Evolutionary conservation across 2,113 vertebrate species (phyloP).

Genomic region (Chaetops frenatus): DNA sequence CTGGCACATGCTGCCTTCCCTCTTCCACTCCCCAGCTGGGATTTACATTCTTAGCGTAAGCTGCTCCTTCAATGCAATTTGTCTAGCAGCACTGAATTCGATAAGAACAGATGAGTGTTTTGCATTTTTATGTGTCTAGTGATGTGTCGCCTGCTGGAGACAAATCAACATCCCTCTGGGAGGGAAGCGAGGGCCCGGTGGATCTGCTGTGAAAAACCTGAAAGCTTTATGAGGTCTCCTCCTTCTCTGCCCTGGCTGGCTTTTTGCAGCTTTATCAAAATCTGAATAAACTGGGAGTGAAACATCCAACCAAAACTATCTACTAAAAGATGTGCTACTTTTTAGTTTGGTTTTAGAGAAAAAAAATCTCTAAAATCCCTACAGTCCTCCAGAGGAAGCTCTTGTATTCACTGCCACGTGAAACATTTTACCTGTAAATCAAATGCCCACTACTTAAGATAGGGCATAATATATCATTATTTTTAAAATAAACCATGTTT

Average conservation of each 20-base stretch:
- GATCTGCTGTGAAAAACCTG: background rate
- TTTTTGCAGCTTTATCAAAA: background rate
- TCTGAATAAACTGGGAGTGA: background rate
- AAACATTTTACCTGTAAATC: background rate
- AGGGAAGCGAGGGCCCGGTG: background rate
- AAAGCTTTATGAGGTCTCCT: background rate
- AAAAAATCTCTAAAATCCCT: background rate
- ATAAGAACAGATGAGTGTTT: slow-evolving; percentile 5
- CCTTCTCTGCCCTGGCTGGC: background rate
- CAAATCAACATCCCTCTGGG: background rate
- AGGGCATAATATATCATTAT: background rate
- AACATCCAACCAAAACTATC: background rate
- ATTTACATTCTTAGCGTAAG: slow-evolving; percentile 29
- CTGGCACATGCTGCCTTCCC: background rate
- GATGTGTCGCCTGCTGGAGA: background rate
- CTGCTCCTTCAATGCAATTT: background rate
- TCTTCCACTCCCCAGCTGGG: background rate
- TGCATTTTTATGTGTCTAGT: background rate
- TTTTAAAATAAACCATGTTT: background rate
- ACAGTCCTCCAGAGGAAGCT: background rate
- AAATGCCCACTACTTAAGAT: background rate
- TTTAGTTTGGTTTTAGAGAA: background rate
- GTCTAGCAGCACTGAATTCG: background rate
- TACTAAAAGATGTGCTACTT: background rate
- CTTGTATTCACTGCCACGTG: background rate